These are phyloP conservation scores for Piprites chloris DNA, from an alignment of 2,113 vertebrate species.

Conservation along the genomic window DNA sequence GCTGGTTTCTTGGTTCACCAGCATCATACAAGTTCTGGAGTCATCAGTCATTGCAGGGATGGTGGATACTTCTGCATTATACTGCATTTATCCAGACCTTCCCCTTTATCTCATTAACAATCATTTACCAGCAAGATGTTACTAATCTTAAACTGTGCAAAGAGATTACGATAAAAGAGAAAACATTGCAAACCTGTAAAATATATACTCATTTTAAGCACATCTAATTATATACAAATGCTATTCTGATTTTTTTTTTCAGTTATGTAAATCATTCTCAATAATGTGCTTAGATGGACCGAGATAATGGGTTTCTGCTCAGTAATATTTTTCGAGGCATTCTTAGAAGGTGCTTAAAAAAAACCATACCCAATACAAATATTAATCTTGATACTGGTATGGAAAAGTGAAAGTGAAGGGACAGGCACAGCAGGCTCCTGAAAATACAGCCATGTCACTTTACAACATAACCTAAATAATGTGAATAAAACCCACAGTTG, in stretches of 20 bases:
- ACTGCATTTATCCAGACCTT: neutral
- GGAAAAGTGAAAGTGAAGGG: neutral
- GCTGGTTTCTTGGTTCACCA: neutral
- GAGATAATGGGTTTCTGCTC: neutral
- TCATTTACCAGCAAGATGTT: neutral
- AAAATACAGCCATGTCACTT: neutral
- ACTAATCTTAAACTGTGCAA: neutral
- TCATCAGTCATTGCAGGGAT: neutral
- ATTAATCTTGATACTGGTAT: neutral
- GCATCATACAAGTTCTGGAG: neutral
- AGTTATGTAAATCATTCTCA: neutral
- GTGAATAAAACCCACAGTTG: neutral
- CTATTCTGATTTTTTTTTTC: neutral
- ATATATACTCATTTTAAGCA: neutral
- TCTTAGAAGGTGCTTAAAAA: rapidly evolving
- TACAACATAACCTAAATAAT: neutral
- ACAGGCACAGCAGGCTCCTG: neutral
- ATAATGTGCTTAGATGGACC: neutral
- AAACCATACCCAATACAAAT: neutral
- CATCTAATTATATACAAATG: neutral
- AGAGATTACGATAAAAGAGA: neutral
- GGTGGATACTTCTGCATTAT: neutral
- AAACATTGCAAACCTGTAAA: neutral
- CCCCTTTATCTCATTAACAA: neutral
- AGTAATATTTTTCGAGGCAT: neutral